These are phyloP conservation scores for Mesitornis unicolor DNA, from an alignment of 2,113 vertebrate genomes.

Conservation along the genomic window DNA sequence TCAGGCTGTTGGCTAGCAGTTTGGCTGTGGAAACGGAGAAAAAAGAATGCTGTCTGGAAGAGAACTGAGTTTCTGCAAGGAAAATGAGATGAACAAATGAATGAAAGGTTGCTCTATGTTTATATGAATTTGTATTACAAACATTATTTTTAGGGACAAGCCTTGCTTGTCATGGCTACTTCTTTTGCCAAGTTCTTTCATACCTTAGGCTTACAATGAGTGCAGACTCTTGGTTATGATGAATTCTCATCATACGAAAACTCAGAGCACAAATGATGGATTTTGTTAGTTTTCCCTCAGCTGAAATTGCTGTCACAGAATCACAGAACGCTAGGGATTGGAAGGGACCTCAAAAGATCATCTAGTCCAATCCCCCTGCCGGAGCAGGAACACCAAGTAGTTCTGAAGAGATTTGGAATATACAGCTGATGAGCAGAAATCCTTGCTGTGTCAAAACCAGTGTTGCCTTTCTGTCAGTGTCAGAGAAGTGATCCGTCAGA, in stretches of 20 bases:
- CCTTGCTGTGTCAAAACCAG: background rate
- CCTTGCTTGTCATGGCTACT: background rate
- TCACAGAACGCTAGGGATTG: too few species aligned
- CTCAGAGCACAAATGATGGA: background rate
- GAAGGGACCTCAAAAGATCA: too few species aligned
- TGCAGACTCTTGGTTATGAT: background rate
- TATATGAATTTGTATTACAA: background rate
- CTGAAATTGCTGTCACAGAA: background rate
- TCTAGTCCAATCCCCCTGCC: too few species aligned
- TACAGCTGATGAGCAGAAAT: background rate
- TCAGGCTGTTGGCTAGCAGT: background rate
- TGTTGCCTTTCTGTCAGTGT: background rate
- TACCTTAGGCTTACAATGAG: background rate
- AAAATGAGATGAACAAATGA: background rate
- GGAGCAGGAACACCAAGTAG: too few species aligned
- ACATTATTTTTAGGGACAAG: background rate
- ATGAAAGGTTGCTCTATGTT: background rate
- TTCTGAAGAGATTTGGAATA: background rate
- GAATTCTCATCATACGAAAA: background rate
- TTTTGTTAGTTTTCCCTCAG: background rate
- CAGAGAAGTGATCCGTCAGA: background rate
- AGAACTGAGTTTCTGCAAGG: background rate
- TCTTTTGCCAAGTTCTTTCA: background rate
- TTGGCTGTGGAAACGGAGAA: background rate
- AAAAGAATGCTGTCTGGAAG: background rate